Base-by-base conservation (phyloP, 2,797 vertebrate genomes). In the Sebastolobus alascanus region DNA sequence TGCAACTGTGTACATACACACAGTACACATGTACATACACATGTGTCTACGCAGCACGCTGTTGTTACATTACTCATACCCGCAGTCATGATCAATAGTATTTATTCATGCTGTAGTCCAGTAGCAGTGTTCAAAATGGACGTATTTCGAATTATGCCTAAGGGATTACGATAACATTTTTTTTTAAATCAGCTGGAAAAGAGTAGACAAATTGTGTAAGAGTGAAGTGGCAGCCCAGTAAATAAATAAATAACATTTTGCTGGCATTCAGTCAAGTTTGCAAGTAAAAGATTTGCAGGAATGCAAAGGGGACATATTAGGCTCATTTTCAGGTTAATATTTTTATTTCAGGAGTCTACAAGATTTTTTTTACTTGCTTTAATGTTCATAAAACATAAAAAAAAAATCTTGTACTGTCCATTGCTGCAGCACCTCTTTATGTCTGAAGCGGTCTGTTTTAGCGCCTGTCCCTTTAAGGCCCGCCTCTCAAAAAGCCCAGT, bases 31-130 rank as follows among this genome's bases (percentile, higher is more conserved):
- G 38, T 29, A 59, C 43, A 43, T 40, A 22, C 16, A 46, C 54
- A 55, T 37, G 22, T 25, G 35, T 82, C 31, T 78, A 59, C 11
- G 1, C 68, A 27, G 38, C 61, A 13, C 20, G 64, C 52, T 65
- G 13, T 52, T 60, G n/a, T 79, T 84, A 74, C 27, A 72, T 83
- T 77, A 67, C 67, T 70, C 50, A 79, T 64, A 50, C 35, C 14
- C 69, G 7, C 66, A 59, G 37, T 63, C 3, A 20, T 12, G 40
- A 76, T 64, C 40, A 67, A 68, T 56, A 33, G 35, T 22, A 4
- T 55, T 54, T 50, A 76, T 73, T 64, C 4, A 68, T 65, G 20
- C 25, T 64, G 14, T 70, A 31, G 7, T 46, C 8, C 8, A 9
- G 25, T 40, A 35, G 18, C 22, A 22, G 27, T 14, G 13, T 63